phyloP scores from a whole-genome alignment of 1,140 invertebrate genomes.

The Brevipalpus yothersi region DNA sequence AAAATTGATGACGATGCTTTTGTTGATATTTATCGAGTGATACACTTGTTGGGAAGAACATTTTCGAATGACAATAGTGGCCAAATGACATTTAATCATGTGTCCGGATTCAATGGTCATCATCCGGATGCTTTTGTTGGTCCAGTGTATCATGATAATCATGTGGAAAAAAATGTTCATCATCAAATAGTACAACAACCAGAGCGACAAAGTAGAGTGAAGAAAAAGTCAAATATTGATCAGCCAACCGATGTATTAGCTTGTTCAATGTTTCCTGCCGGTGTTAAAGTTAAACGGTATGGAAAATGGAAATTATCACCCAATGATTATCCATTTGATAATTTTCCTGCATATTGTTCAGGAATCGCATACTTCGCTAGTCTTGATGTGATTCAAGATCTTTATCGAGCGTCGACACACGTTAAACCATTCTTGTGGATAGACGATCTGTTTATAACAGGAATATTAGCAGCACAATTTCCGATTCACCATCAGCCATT shows the following conservation, averaged over 20 bases:
- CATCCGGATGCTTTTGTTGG: no score
- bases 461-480: constrained; percentile 17
- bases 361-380: constrained; percentile 11
- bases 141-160: no score
- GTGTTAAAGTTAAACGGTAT: constrained; percentile 5
- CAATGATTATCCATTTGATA: constrained; percentile 8
- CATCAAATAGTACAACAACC: no score
- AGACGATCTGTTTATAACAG: constrained; percentile 28
- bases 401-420: constrained; percentile 2
- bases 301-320: constrained; percentile 10
- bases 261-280: constrained; percentile 10
- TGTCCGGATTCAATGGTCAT: no score
- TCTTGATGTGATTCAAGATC: background rate
- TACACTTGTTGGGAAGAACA: constrained; percentile 14
- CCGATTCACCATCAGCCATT: background rate
- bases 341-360: constrained; percentile 13
- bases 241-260: constrained; percentile 4
- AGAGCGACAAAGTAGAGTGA: background rate
- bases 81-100: no score
- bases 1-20: constrained; percentile 73
- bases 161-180: no score
- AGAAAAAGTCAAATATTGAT: background rate
- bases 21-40: constrained; percentile 38
- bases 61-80: background rate
- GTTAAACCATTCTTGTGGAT: constrained; percentile 20